phyloP scores from a whole-genome alignment of 2,113 vertebrate genomes.

The Pongo pygmaeus region DNA sequence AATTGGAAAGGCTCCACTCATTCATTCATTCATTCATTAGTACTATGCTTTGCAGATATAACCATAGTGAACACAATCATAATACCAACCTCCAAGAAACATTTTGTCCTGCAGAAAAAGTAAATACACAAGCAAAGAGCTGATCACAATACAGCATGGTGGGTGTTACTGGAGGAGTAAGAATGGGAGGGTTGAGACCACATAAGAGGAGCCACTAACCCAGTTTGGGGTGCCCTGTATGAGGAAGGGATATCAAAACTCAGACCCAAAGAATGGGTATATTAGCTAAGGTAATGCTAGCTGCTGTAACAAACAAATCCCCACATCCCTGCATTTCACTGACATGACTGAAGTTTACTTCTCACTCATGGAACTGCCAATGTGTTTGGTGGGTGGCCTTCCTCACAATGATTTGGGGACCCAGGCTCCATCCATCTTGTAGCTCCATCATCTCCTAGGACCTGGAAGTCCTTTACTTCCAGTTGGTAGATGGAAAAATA shows the following conservation, averaged over 20 bases:
- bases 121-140: not conserved
- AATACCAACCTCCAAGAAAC: not conserved
- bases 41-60: not conserved
- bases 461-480: not conserved
- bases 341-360: not conserved
- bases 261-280: not conserved
- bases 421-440: not conserved
- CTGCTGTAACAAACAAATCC: not conserved
- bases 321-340: not conserved
- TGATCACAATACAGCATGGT: not conserved
- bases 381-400: not conserved
- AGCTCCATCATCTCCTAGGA: not conserved
- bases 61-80: not conserved
- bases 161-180: not conserved
- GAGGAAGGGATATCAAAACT: not conserved
- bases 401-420: not conserved
- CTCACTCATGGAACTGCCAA: not conserved
- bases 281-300: not conserved
- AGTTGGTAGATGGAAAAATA: not conserved
- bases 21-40: not conserved
- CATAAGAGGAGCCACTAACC: not conserved
- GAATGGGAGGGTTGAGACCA: not conserved
- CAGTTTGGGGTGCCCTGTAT: not conserved
- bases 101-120: not conserved
- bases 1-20: not conserved